Evolutionary conservation across 2,113 vertebrate genomes (phyloP).

Genomic region (Bostrychus sinensis): DNA sequence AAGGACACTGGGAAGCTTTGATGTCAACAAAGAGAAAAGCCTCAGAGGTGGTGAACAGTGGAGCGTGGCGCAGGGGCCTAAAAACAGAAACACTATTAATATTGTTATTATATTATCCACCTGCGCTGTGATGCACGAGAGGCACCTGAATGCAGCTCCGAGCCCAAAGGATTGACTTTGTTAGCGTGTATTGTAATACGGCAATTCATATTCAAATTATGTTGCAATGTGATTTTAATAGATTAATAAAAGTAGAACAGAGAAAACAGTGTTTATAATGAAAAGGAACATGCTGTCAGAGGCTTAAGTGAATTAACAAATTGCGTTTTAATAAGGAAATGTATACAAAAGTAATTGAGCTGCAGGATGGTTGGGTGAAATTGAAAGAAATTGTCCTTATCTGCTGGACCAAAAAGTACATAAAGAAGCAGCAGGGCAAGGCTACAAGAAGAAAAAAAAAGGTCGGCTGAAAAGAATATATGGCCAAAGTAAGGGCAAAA

Average conservation of each 20-base stretch:
- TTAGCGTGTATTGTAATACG: neutral
- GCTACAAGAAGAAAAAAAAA: too few relatives aligned
- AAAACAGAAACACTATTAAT: conserved; percentile 22
- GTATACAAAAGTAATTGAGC: too few relatives aligned
- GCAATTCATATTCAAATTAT: neutral
- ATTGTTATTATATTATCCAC: conserved; percentile 11
- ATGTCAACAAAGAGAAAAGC: conserved; percentile 52
- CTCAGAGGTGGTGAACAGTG: conserved; percentile 37
- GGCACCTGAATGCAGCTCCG: neutral
- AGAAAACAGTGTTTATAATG: neutral
- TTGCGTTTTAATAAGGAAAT: too few relatives aligned
- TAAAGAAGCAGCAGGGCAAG: too few relatives aligned
- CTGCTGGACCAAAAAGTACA: too few relatives aligned
- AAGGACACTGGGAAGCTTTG: conserved; percentile 53
- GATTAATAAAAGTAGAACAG: neutral
- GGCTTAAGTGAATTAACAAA: too few relatives aligned
- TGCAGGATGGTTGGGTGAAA: too few relatives aligned
- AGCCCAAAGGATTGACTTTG: neutral
- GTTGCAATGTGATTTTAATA: neutral
- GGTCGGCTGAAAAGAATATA: too few relatives aligned
- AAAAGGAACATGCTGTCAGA: neutral
- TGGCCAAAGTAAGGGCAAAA: too few relatives aligned
- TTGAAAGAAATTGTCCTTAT: too few relatives aligned
- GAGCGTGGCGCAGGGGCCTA: conserved; percentile 20
- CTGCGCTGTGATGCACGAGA: neutral